Evolutionary conservation across 2,888 invertebrate species (phyloP), one percentile per base, ranked within the genome.

Genomic region (Punctoribates punctum): DNA sequence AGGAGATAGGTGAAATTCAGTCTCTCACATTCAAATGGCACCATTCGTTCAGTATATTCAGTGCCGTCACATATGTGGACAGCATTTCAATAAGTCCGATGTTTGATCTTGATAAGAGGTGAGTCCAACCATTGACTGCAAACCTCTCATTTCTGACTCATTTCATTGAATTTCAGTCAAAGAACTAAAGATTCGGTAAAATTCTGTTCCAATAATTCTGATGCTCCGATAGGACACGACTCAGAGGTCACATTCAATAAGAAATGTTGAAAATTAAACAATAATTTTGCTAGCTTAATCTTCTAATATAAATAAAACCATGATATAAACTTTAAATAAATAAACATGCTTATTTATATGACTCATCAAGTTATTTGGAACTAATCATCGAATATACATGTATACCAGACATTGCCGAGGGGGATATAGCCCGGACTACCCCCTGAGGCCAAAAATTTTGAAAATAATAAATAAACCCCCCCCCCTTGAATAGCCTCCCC

Each of bases 11-110:
- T 1, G 62, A 29, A 2, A 27, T 62, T 13, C 20, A 11, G 27
- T 62, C 62, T 0, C 3, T 62, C 15, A 27, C 62, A 11, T 62
- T 62, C 62, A 25, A 27, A 62, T 62, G 62, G 62, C 62, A 62
- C 29, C 25, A 27, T 13, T 11, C 17, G 5, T 29, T 62, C 3
- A 17, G 62, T 4, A 2, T 29, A 27, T 51, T 51, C 17, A 11
- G 51, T 20, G 4, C 51, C 4, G 51, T 11, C 51, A 62, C 13
- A 6, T 62, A 62, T 27, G 27, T 62, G 11, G 62, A 62, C 11
- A 62, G 62, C 29, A 62, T 62, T 62, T 6, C 27, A 27, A 17
- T 62, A 27, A 23, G 25, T 23, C 62, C 62, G 1, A 25, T 62
- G 62, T 62, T 27, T 62, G 17, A 27, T 25, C 2, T 62, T 20